Evolutionary conservation across 2,888 invertebrate genomes (phyloP).

Genomic region (Escarpia spicata): DNA sequence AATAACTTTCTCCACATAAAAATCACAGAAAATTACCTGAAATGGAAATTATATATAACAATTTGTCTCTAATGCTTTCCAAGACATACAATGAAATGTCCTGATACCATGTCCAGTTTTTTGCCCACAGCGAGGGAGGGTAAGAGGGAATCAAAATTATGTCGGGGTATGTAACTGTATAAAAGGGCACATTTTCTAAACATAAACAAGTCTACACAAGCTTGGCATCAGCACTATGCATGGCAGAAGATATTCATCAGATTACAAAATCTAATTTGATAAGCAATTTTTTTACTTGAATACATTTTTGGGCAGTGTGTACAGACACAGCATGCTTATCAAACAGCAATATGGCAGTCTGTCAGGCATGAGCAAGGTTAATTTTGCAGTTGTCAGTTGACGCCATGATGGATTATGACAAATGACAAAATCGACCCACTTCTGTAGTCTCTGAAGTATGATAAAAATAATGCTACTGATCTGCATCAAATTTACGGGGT

Average conservation of each 20-base stretch:
- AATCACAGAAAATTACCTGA: too few relatives aligned
- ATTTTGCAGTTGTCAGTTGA: background rate
- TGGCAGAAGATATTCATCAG: background rate
- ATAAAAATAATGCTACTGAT: constrained; percentile 16
- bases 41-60: too few relatives aligned
- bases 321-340: constrained; percentile 1
- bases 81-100: too few relatives aligned
- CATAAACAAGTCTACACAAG: background rate
- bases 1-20: too few relatives aligned
- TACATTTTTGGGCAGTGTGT: background rate
- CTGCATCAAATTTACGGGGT: background rate
- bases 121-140: background rate
- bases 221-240: background rate
- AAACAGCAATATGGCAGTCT: background rate
- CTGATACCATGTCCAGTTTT: background rate
- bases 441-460: background rate
- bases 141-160: background rate
- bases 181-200: background rate
- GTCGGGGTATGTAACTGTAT: background rate
- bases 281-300: background rate
- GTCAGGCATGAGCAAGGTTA: background rate
- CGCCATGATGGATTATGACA: background rate
- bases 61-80: too few relatives aligned
- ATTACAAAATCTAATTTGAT: background rate
- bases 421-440: background rate